Evolutionary conservation across 2,797 vertebrate genomes (phyloP).

Genomic region (Pseudomugil tenellus): DNA sequence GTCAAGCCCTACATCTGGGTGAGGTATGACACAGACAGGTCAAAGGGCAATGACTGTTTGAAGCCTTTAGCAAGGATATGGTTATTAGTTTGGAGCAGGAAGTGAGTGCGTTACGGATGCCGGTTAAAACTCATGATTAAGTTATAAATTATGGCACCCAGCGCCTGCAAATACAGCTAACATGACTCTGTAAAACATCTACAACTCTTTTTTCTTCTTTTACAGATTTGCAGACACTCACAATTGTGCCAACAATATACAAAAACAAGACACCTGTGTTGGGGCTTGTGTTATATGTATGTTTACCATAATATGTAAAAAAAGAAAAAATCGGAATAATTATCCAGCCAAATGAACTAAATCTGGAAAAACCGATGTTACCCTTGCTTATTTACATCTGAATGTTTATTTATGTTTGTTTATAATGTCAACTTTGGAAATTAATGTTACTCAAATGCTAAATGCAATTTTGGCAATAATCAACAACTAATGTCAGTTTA

Average conservation of each 20-base stretch:
- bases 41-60: slow-evolving; percentile 52
- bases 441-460: background rate
- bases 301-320: too few species aligned
- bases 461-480: background rate
- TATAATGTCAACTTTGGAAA: too few species aligned
- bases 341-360: background rate
- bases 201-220: too few species aligned
- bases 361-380: too few species aligned
- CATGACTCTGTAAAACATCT: too few species aligned
- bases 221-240: background rate
- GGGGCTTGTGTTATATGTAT: background rate
- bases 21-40: slow-evolving; percentile 43
- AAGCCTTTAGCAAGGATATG: slow-evolving; percentile 38
- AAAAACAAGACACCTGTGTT: background rate
- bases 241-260: background rate
- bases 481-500: too few species aligned
- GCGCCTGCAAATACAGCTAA: background rate
- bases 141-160: slow-evolving; percentile 20
- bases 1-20: slow-evolving; percentile 55
- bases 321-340: background rate
- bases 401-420: too few species aligned
- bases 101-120: slow-evolving; percentile 2
- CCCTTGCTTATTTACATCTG: background rate
- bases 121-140: slow-evolving; percentile 24
- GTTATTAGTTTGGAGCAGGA: slow-evolving; percentile 46